Evolutionary conservation across 2,888 invertebrate genomes (phyloP).

Genomic region (Habrosyne pyritoides): DNA sequence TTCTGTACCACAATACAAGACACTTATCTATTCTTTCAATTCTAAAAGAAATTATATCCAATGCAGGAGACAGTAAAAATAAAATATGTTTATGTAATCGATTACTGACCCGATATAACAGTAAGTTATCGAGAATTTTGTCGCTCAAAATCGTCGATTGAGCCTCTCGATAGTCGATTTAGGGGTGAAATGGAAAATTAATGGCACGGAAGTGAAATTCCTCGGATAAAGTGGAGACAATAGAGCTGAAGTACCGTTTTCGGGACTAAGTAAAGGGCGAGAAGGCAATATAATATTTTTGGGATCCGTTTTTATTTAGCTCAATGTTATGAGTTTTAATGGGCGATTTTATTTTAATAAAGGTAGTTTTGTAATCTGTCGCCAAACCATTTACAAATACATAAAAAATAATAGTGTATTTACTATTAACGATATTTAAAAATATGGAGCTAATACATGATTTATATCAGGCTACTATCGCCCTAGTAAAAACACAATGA

Average conservation of each 20-base stretch:
- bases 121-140: slow-evolving; percentile 61
- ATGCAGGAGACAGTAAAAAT: slow-evolving; percentile 22
- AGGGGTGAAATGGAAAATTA: slow-evolving; percentile 73
- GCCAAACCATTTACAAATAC: background rate
- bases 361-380: too few relatives aligned
- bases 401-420: background rate
- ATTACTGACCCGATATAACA: slow-evolving; percentile 46
- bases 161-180: slow-evolving; percentile 68
- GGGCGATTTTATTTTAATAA: too few relatives aligned
- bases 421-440: background rate
- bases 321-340: too few relatives aligned
- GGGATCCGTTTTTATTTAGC: background rate
- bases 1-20: too few relatives aligned
- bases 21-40: too few relatives aligned
- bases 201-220: slow-evolving; percentile 74
- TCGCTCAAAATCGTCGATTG: slow-evolving; percentile 55
- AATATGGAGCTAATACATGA: slow-evolving; percentile 22
- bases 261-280: slow-evolving; percentile 30
- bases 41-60: background rate
- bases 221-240: slow-evolving; percentile 64
- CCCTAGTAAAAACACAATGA: slow-evolving; percentile 35
- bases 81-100: slow-evolving; percentile 45
- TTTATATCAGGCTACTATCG: slow-evolving; percentile 30
- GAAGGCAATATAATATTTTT: background rate
- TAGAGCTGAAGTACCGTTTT: slow-evolving; percentile 51